Conservation (phyloP, 1,140 invertebrate genomes). For the Drosophila sechellia region DNA sequence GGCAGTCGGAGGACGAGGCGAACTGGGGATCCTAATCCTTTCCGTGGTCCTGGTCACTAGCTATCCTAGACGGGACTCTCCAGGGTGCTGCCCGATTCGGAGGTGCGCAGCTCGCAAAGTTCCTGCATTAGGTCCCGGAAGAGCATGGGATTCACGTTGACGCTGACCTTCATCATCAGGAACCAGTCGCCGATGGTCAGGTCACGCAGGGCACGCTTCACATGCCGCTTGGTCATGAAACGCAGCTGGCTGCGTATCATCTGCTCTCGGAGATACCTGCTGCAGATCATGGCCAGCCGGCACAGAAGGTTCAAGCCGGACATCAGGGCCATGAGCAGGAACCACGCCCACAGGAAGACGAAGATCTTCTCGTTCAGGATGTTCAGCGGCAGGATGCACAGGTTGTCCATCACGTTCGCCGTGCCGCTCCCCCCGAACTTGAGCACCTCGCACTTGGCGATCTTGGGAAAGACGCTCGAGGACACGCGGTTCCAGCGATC, state of each 20-base stretch:
- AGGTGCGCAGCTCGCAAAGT: constrained; percentile 79
- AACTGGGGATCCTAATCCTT: background rate
- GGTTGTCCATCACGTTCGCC: constrained; percentile 87
- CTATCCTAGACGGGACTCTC: constrained; percentile 50
- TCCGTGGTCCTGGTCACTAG: background rate
- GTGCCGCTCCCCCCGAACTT: constrained; percentile 88
- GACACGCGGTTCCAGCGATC: constrained; percentile 86
- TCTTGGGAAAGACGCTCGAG: constrained; percentile 88
- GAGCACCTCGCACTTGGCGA: constrained; percentile 91
- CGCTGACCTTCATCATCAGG: constrained; percentile 88
- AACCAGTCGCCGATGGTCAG: constrained; percentile 89
- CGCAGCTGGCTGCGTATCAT: constrained; percentile 86
- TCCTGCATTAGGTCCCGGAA: constrained; percentile 87
- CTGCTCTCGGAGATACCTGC: constrained; percentile 64
- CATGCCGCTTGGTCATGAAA: constrained; percentile 66
- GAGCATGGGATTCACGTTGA: constrained; percentile 88
- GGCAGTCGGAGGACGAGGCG: background rate
- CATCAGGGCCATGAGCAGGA: constrained; percentile 88
- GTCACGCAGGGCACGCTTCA: constrained; percentile 51
- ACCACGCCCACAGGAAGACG: constrained; percentile 93
- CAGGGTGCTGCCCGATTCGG: constrained; percentile 55
- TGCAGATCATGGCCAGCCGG: constrained; percentile 70
- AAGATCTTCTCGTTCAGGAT: constrained; percentile 93
- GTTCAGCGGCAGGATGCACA: constrained; percentile 91
- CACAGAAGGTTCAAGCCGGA: constrained; percentile 88